Evolutionary conservation across 2,888 invertebrate genomes (phyloP), one percentile per base, ranked within the genome.

Genomic region (Scaptodrosophila latifasciaeformis): DNA sequence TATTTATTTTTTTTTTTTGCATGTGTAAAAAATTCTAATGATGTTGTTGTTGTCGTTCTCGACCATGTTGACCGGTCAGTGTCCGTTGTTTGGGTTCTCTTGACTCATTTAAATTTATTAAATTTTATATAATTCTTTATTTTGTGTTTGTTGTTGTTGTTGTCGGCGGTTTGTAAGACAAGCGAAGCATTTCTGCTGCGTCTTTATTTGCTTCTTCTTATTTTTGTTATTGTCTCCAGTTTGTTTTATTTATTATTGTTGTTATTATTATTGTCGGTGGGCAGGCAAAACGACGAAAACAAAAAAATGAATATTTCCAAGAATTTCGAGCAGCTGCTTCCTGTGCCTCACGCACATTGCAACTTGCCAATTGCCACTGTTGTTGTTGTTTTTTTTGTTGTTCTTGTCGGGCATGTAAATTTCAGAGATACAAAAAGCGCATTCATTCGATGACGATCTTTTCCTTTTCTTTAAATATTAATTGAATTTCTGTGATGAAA

Each of bases 301-400:
- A 34, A 34, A 34, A 54, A 62, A 54, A 42, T 62, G 57, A 45
- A 51, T 48, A 69, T 64, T 75, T 75, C 75, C 65, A 64, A 75
- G 81, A 81, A 75, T 70, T 75, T 75, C 65, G 62, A 78, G 81
- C 75, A 81, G 75, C 75, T 75, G 75, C 81, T 75, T 75, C 81
- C 75, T 75, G 78, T 61, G 44, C 43, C 44, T 37, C 62, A 75
- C 76, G 76, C 70, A 74, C 70, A 75, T 50, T 59, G 46, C 70
- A 61, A 34, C 54, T 66, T 68, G 69, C 59, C 59, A 70, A 53
- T 55, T 35, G 17, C 42, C 2, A 37, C 37, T 9, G 6, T n/a
- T 46, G 19, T 31, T 21, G 31, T 13, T 18, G 12, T 31, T 10
- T 18, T 19, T 12, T 15, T n/a, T 2, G 39, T 29, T 19, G 15